Evolutionary conservation across 2,797 vertebrate genomes (phyloP).

Genomic region (Oceanodroma leucorhoa): DNA sequence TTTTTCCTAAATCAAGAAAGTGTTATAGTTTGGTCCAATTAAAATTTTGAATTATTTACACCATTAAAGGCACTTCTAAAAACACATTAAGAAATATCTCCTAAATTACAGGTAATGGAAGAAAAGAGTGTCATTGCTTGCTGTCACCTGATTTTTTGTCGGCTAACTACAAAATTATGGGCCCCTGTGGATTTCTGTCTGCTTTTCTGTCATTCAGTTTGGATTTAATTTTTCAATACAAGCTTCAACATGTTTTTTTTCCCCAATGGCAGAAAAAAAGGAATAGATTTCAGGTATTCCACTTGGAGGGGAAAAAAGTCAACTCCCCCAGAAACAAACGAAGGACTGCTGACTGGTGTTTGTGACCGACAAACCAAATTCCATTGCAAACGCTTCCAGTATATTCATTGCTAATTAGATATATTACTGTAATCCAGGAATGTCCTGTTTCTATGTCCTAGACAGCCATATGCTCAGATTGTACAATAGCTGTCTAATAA

Average conservation of each 20-base stretch:
- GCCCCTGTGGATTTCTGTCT: neutral
- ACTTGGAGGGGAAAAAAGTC: neutral
- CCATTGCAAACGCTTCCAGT: neutral
- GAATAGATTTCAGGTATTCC: neutral
- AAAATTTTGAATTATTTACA: neutral
- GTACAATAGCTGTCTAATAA: neutral
- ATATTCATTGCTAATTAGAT: neutral
- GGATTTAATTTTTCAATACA: neutral
- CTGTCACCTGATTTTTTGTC: neutral
- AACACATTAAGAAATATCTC: neutral
- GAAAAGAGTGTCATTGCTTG: neutral
- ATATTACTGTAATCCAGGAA: neutral
- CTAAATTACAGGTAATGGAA: neutral
- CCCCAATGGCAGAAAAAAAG: fast-evolving
- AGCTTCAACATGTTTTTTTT: neutral
- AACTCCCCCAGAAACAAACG: neutral
- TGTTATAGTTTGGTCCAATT: neutral
- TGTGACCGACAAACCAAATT: neutral
- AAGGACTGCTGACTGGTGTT: neutral
- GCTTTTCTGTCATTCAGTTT: neutral
- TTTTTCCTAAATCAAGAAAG: neutral
- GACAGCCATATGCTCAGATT: neutral
- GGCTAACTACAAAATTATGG: neutral
- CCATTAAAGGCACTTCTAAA: neutral
- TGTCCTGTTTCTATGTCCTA: neutral